Evolutionary conservation across 2,797 vertebrate genomes (phyloP), one percentile per base, ranked within the genome.

Genomic region (Clarias fuscus): DNA sequence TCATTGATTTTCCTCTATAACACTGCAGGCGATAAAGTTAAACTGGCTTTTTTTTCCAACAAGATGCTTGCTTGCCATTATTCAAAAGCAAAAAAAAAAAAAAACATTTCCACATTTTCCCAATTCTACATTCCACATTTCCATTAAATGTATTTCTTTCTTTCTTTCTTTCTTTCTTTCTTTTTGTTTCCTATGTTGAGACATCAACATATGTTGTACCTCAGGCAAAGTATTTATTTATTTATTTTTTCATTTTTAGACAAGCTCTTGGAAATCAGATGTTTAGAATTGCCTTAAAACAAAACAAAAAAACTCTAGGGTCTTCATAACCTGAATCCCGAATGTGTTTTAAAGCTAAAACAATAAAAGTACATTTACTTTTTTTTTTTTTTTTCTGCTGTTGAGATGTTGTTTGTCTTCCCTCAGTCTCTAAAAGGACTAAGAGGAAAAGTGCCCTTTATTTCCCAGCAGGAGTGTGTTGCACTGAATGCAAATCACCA

Each of bases 1-100:
- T 95, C 99, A 99, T 98, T 99, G 97, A 99, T 99, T 99, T 98
- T 97, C 97, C 98, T 97, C 97, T 97, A 98, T 97, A 98, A 97
- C 97, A 96, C 97, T 98, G 97, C 98, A 95, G 97, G 97, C 95
- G 94, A 95, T 95, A 96, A 95, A 91, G 87, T 90, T 88, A 86
- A 87, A 86, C 88, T 80, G 67, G 37, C 76, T 85, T 61, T 43
- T 33, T 43, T 27, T 43, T 27, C 24, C 78, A 22, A 1, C 27
- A 20, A 11, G n/a, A 30, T 59, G 56, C 30, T 37, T 33, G 14
- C 48, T 22, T 33, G 27, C 14, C 18, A 72, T 43, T 5, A 40
- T 20, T 71, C 30, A 24, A 14, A 72, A 43, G 18, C 0, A 72
- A 56, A 33, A 76, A 0, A 72, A 56, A 33, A 76, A 4, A 18